Base-by-base conservation (phyloP, 2,888 invertebrate genomes). In the Nephrotoma guestfalica region DNA sequence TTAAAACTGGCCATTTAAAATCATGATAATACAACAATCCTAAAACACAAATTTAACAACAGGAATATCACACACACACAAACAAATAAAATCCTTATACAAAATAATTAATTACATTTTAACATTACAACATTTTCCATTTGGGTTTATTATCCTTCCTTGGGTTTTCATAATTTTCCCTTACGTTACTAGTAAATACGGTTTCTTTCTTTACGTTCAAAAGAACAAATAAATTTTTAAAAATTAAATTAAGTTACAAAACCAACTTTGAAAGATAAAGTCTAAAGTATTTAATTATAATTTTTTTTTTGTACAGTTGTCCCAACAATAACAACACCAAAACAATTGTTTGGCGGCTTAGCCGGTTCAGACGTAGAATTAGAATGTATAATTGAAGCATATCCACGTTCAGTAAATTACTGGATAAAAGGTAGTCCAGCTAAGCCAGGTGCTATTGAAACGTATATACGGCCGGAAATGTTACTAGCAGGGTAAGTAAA, bases 341-440 rank as follows among this genome's bases (percentile, higher is more conserved):
- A 87, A 87, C 86, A 85, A 83, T 86, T 57, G 51, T 86, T 87
- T 47, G 86, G 86, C 47, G 87, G 86, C 13, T 45, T 87, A 41
- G 87, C 86, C 13, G 83, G 85, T 47, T 41, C 86, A 45, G 86
- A 87, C 40, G 51, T 87, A 18, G 86, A 87, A 13, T 87, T 87
- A 13, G 87, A 86, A 45, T 87, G 87, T 85, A 45, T 45, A 30
- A 86, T 87, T 18, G 87, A 87, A 47, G 86, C 87, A 85, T 87
- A 84, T 41, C 87, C 87, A 15, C 84, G 87, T 5, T 57, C 87
- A 43, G 87, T 87, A n/a, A 87, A 87, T 83, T 87, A 87, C 45
- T 87, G 87, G 87, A 87, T 87, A 41, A 87, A 87, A 83, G 87
- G 86, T 30, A 86, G 86, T 45, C 85, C 86, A 57, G 40, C 51